A percentile compares a stretch with the other conserved stretches of the same genome.
Evolutionary conservation across 2,888 invertebrate genomes (phyloP).

Genomic region (Andrena marginata): DNA sequence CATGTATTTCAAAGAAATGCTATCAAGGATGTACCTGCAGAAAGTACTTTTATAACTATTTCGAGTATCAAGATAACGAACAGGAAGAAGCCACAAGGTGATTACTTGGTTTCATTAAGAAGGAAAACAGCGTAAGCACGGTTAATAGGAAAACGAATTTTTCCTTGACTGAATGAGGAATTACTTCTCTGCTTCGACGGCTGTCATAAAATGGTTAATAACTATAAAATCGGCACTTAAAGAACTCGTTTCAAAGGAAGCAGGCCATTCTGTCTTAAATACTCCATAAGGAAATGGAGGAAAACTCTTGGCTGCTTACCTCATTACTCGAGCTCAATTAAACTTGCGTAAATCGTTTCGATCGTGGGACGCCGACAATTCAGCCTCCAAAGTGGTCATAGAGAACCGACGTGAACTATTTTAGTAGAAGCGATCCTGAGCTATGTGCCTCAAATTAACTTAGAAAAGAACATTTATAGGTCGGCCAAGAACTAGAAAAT

Average conservation of each 20-base stretch:
- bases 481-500: neutral
- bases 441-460: neutral
- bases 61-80: neutral
- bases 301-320: neutral
- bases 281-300: neutral
- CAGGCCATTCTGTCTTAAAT: conserved; percentile 1
- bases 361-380: neutral
- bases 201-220: neutral
- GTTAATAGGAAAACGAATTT: neutral
- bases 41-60: neutral
- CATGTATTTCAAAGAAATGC: neutral
- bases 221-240: conserved; percentile 10
- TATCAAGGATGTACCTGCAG: neutral
- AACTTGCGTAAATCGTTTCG: conserved; percentile 10
- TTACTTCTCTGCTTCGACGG: neutral
- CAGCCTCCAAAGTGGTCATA: neutral
- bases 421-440: neutral
- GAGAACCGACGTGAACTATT: neutral
- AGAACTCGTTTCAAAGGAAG: neutral
- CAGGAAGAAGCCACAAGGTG: neutral
- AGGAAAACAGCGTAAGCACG: too few species aligned
- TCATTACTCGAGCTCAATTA: conserved; percentile 19
- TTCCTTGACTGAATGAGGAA: neutral
- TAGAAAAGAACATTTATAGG: neutral
- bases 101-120: neutral